Conservation (phyloP, 2,888 invertebrate genomes). For the Drosophila eohydei region DNA sequence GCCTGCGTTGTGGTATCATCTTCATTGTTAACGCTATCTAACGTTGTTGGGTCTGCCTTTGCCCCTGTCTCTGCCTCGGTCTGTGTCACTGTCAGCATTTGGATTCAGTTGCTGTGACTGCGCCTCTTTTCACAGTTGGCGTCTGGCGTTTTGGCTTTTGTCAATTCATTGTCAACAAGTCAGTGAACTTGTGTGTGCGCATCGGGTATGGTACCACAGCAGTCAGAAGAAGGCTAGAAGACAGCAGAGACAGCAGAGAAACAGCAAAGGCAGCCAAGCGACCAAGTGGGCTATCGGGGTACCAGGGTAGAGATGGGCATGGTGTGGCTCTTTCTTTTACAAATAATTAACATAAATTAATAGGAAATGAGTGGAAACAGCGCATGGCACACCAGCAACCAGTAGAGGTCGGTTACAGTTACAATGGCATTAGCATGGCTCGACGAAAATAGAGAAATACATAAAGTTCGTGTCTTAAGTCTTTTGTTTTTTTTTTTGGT, state of each 20-base stretch:
- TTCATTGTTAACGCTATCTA: constrained; percentile 49
- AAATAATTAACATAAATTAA: constrained; percentile 78
- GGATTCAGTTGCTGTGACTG: constrained; percentile 31
- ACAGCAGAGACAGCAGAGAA: constrained; percentile 7
- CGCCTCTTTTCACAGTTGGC: constrained; percentile 38
- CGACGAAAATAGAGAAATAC: constrained; percentile 41
- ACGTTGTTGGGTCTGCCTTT: constrained; percentile 16
- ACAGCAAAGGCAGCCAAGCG: constrained; percentile 29
- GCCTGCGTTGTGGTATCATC: constrained; percentile 61
- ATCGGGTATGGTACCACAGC: constrained; percentile 34
- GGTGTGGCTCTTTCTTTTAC: constrained; percentile 68
- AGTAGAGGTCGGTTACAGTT: constrained; percentile 55
- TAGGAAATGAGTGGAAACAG: constrained; percentile 71
- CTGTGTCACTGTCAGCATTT: not conserved
- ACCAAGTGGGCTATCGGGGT: constrained; percentile 42
- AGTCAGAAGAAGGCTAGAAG: constrained; percentile 42
- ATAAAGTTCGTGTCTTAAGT: constrained; percentile 63
- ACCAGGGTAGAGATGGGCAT: constrained; percentile 38
- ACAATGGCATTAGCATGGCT: constrained; percentile 50
- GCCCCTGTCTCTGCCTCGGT: not conserved
- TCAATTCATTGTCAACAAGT: constrained; percentile 78
- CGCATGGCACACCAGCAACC: constrained; percentile 36
- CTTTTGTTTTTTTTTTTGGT: constrained; percentile 54
- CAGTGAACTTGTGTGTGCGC: constrained; percentile 68
- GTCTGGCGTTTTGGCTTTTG: constrained; percentile 65